These are phyloP conservation scores for Mohoua ochrocephala DNA, from an alignment of 2,113 vertebrate species.

Conservation along the genomic window DNA sequence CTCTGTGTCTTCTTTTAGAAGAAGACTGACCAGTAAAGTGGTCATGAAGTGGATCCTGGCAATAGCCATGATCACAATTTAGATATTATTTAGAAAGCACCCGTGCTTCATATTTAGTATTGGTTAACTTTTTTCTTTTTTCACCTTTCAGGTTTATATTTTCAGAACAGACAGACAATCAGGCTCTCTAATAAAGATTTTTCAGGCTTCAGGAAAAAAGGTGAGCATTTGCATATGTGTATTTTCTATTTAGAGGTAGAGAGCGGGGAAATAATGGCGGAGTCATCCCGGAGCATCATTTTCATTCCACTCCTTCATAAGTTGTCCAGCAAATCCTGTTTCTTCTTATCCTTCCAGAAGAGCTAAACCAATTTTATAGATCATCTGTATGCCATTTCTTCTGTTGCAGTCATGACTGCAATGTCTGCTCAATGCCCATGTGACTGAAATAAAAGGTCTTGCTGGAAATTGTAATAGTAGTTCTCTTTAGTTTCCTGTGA, in stretches of 20 bases:
- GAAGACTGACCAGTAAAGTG: background rate
- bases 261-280: background rate
- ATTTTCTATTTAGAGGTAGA: background rate
- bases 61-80: background rate
- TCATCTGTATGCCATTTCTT: background rate
- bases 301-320: background rate
- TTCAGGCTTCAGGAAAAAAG: slow-evolving; percentile 95
- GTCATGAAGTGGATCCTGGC: background rate
- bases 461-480: background rate
- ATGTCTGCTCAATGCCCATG: background rate
- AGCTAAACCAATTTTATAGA: background rate
- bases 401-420: background rate
- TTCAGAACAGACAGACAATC: slow-evolving; percentile 88
- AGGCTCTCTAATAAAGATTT: slow-evolving; percentile 86
- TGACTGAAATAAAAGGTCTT: background rate
- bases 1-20: background rate
- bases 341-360: background rate
- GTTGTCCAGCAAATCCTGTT: background rate
- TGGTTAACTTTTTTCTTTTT: background rate
- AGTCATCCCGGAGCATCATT: background rate
- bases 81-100: background rate
- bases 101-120: background rate
- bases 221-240: slow-evolving; percentile 64
- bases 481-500: background rate
- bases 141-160: slow-evolving; percentile 86